These are phyloP conservation scores for Python bivittatus DNA, from an alignment of 2,113 vertebrate genomes.

Conservation along the genomic window DNA sequence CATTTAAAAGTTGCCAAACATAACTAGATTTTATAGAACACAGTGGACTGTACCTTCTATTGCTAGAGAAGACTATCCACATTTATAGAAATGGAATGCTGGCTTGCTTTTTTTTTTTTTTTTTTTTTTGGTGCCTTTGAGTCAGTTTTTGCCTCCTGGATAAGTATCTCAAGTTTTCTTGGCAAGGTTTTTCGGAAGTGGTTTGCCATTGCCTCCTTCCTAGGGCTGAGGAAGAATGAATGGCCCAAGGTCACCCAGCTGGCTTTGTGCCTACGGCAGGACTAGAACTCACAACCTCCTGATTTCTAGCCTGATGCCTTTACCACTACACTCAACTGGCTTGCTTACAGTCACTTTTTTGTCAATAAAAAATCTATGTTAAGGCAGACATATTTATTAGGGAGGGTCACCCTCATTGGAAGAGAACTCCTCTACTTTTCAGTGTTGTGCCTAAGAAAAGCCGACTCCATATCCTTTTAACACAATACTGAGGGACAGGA, in stretches of 20 bases:
- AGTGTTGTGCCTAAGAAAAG: not conserved
- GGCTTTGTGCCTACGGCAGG: too few species aligned
- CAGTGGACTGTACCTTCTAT: not conserved
- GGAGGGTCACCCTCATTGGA: not conserved
- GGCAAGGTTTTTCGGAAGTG: too few species aligned
- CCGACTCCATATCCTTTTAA: not conserved
- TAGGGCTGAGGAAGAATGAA: too few species aligned
- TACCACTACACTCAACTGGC: too few species aligned
- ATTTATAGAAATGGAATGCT: not conserved
- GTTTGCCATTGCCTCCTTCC: too few species aligned
- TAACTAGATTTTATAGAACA: not conserved
- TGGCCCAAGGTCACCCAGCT: too few species aligned
- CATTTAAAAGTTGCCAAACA: not conserved
- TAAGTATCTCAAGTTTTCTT: too few species aligned
- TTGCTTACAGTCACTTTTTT: not conserved
- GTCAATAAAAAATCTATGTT: not conserved
- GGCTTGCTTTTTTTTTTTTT: too few species aligned
- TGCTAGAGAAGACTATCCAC: not conserved
- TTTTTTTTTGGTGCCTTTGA: too few species aligned
- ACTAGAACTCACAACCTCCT: too few species aligned
- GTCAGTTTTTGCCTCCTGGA: too few species aligned
- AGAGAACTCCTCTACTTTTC: not conserved
- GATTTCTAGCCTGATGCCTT: too few species aligned
- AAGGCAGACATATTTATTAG: not conserved
- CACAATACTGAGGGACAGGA: not conserved